Evolutionary conservation across 2,797 vertebrate species (phyloP).

Genomic region (Rhabdophis nuchalis): DNA sequence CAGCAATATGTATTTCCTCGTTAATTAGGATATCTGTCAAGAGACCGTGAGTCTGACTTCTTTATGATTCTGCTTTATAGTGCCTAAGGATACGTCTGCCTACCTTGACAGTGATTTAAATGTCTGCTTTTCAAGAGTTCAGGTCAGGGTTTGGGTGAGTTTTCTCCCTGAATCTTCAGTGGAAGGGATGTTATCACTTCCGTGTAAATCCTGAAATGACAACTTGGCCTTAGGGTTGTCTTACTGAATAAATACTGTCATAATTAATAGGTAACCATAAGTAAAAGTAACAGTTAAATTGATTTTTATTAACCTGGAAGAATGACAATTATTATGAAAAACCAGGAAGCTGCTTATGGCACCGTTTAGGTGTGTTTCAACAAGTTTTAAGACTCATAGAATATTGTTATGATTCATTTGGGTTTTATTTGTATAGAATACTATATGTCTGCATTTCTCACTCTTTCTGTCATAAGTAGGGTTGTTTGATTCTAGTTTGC

Average conservation of each 20-base stretch:
- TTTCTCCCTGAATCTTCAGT: background rate
- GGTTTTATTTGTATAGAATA: background rate
- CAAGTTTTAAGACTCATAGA: background rate
- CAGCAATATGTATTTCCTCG: background rate
- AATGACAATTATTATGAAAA: background rate
- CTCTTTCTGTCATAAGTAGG: background rate
- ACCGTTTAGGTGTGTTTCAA: background rate
- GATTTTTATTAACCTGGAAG: background rate
- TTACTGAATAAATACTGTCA: background rate
- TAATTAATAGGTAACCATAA: background rate
- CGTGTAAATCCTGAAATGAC: background rate
- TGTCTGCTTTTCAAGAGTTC: background rate
- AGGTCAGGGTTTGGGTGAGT: background rate
- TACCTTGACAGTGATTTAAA: background rate
- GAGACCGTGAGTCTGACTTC: background rate
- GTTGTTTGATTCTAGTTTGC: background rate
- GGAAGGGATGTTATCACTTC: background rate
- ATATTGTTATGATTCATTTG: background rate
- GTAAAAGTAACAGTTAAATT: background rate
- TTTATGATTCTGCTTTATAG: background rate
- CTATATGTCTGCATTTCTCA: background rate
- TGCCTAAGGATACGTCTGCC: background rate
- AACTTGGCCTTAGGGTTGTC: background rate
- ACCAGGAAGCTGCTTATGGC: background rate
- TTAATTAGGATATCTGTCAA: background rate